These are phyloP conservation scores for Neopelma chrysocephalum DNA, from an alignment of 2,797 vertebrate genomes.

Conservation along the genomic window DNA sequence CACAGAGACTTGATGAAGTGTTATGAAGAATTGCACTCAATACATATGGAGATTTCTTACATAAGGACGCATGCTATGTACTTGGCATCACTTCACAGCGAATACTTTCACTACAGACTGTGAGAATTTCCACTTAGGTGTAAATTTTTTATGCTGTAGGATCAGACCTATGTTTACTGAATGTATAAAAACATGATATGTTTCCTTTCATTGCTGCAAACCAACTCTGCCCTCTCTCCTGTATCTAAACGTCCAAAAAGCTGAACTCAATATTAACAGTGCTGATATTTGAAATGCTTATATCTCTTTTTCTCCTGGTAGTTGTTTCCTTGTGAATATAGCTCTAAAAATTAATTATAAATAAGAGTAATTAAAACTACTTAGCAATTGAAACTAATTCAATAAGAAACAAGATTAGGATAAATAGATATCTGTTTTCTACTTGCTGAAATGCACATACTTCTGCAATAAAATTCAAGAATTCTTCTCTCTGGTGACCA, in stretches of 20 bases:
- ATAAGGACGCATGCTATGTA: not conserved
- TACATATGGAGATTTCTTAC: not conserved
- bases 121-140: not conserved
- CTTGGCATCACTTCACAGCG: not conserved
- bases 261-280: not conserved
- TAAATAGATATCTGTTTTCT: not conserved
- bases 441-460: not conserved
- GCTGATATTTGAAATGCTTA: not conserved
- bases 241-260: not conserved
- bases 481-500: not conserved
- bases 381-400: not conserved
- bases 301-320: not conserved
- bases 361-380: not conserved
- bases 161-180: not conserved
- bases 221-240: not conserved
- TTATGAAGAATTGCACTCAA: not conserved
- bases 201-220: not conserved
- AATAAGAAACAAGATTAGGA: not conserved
- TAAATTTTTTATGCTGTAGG: not conserved
- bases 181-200: not conserved
- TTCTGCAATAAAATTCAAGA: not conserved
- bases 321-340: not conserved
- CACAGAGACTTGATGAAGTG: not conserved
- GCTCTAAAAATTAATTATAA: not conserved
- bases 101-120: not conserved